Percentiles rank a stretch among this genome's conserved stretches.
Conservation (phyloP, 2,113 vertebrate species). For the Orientallactaga bullata region DNA sequence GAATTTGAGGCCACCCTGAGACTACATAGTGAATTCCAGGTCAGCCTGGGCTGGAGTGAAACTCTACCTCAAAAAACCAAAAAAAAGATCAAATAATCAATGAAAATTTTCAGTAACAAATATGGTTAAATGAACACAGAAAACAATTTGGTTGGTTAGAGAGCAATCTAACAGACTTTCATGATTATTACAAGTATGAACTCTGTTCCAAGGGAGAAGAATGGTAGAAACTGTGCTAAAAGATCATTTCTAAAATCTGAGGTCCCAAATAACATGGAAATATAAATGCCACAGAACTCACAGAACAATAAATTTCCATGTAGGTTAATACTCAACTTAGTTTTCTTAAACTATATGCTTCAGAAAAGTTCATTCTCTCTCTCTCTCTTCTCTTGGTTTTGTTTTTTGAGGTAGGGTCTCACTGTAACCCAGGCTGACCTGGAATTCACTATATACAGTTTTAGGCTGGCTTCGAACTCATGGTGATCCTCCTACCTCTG, state of each 20-base stretch:
- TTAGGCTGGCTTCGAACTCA: too few relatives aligned
- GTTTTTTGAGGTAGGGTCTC: not conserved
- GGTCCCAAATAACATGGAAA: slow-evolving; percentile 44
- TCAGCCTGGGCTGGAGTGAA: too few relatives aligned
- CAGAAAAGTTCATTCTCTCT: slow-evolving; percentile 42
- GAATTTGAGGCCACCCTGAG: too few relatives aligned
- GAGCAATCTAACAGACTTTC: not conserved
- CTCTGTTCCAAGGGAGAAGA: not conserved
- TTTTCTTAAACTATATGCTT: slow-evolving; percentile 45
- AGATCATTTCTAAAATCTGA: slow-evolving; percentile 35
- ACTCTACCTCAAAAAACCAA: too few relatives aligned
- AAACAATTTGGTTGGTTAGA: not conserved
- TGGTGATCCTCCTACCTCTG: too few relatives aligned
- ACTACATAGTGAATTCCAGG: too few relatives aligned
- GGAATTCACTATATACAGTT: too few relatives aligned
- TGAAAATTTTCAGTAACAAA: not conserved
- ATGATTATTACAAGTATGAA: not conserved
- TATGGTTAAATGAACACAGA: not conserved
- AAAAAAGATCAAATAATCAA: not conserved
- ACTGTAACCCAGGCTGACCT: too few relatives aligned
- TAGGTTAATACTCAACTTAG: not conserved
- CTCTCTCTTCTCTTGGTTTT: not conserved
- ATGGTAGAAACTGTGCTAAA: not conserved
- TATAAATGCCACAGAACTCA: not conserved
- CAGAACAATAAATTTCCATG: not conserved